Conservation (phyloP, 2,888 invertebrate genomes). For the Chrysomela aeneicollis region DNA sequence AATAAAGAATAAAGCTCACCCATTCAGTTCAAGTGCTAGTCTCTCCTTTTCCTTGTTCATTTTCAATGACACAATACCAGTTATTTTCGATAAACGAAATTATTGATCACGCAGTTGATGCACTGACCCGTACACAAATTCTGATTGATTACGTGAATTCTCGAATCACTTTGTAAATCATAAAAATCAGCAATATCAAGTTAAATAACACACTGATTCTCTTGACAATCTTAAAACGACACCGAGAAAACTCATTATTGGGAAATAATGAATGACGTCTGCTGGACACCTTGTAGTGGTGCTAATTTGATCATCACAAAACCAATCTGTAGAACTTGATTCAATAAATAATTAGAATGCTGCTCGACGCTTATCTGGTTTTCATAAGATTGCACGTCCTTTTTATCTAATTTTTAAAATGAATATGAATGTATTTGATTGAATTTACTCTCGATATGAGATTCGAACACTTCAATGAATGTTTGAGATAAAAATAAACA, state of each 20-base stretch:
- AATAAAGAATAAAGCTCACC: background rate
- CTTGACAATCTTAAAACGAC: no score
- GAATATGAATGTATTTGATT: background rate
- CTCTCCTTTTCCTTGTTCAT: background rate
- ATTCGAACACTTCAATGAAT: no score
- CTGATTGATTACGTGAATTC: background rate
- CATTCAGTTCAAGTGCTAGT: background rate
- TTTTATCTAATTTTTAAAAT: background rate
- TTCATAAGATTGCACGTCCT: background rate
- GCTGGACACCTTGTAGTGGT: background rate
- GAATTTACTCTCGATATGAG: background rate
- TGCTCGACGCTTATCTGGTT: background rate
- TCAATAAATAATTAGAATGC: background rate
- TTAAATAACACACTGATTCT: no score
- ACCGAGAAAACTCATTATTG: background rate
- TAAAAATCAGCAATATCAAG: background rate
- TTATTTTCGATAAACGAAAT: background rate
- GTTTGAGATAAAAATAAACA: no score
- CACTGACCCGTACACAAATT: conserved; percentile 4
- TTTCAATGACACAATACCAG: background rate
- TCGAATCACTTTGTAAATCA: background rate
- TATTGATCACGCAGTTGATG: background rate
- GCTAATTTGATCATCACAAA: background rate
- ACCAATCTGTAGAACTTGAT: background rate
- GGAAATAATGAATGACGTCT: background rate